phyloP scores from a whole-genome alignment of 1,140 invertebrate genomes.

The Xylocopa sonorina region DNA sequence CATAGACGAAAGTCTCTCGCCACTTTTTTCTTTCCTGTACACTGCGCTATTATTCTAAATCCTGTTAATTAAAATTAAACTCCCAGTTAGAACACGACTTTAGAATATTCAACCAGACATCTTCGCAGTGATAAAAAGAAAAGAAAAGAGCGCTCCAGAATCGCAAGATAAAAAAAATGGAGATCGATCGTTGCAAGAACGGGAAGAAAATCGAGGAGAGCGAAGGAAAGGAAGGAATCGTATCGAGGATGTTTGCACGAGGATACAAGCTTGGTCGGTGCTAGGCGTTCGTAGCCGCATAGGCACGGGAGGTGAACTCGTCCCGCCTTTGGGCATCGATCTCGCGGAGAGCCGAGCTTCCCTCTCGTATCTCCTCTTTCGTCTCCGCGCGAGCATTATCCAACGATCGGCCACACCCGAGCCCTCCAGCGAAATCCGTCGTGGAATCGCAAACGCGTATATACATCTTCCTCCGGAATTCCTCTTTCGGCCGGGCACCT shows the following conservation, averaged over 20 bases:
- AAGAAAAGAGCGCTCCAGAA: too few relatives aligned
- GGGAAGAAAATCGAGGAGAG: background rate
- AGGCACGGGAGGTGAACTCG: constrained; percentile 38
- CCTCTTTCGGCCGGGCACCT: constrained; percentile 38
- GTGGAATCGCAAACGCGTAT: constrained; percentile 58
- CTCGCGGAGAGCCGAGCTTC: constrained; percentile 55
- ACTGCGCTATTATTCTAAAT: too few relatives aligned
- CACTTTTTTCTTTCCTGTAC: too few relatives aligned
- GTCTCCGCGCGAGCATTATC: constrained; percentile 66
- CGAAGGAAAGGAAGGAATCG: background rate
- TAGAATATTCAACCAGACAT: too few relatives aligned
- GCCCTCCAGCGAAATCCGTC: constrained; percentile 69
- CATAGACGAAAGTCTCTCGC: too few relatives aligned
- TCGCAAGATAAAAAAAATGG: too few relatives aligned
- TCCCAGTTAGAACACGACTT: too few relatives aligned
- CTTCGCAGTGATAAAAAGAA: too few relatives aligned
- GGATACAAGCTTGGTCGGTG: constrained; percentile 47
- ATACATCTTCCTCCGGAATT: constrained; percentile 64
- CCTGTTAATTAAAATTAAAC: too few relatives aligned
- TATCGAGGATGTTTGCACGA: constrained; percentile 41
- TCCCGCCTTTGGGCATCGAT: constrained; percentile 71
- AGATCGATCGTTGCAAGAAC: background rate
- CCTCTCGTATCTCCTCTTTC: constrained; percentile 49
- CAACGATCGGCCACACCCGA: constrained; percentile 76
- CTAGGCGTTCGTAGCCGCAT: constrained; percentile 34